These are phyloP conservation scores for Palythoa grandis DNA, from an alignment of 92 coral and sea anemone species.

Conservation along the genomic window DNA sequence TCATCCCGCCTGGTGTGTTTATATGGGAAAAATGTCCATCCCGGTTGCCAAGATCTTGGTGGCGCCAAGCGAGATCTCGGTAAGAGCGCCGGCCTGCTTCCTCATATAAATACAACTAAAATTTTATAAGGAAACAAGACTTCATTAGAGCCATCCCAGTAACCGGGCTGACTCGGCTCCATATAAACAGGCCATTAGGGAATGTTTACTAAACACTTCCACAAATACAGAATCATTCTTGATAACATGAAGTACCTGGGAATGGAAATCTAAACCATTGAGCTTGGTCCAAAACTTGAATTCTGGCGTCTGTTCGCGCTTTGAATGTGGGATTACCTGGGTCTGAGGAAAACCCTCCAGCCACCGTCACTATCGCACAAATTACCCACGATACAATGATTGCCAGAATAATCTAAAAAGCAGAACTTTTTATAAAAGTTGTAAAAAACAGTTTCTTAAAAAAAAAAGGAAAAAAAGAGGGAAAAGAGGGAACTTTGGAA, in stretches of 20 bases:
- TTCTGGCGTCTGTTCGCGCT: conserved; percentile 84
- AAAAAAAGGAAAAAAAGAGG: background rate
- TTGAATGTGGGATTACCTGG: conserved; percentile 51
- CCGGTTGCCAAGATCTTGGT: too few species aligned
- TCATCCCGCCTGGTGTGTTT: too few species aligned
- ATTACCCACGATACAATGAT: conserved; percentile 84
- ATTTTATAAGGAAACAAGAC: too few species aligned
- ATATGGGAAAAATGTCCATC: too few species aligned
- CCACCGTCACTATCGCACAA: conserved; percentile 80
- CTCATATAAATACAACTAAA: too few species aligned
- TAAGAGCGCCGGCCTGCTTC: too few species aligned
- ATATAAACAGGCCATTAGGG: too few species aligned
- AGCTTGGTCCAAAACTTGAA: conserved; percentile 68
- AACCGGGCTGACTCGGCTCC: too few species aligned
- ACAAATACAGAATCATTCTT: background rate
- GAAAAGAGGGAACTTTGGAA: background rate
- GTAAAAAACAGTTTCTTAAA: background rate
- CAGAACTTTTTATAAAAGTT: background rate
- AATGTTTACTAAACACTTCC: background rate
- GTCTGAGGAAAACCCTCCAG: conserved; percentile 72
- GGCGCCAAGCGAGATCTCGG: too few species aligned
- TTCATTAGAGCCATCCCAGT: too few species aligned
- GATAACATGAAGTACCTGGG: conserved; percentile 67
- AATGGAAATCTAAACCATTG: conserved; percentile 94
- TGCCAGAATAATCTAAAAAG: conserved; percentile 75